phyloP scores from a whole-genome alignment of 2,113 vertebrate genomes.

The Octodon degus region DNA sequence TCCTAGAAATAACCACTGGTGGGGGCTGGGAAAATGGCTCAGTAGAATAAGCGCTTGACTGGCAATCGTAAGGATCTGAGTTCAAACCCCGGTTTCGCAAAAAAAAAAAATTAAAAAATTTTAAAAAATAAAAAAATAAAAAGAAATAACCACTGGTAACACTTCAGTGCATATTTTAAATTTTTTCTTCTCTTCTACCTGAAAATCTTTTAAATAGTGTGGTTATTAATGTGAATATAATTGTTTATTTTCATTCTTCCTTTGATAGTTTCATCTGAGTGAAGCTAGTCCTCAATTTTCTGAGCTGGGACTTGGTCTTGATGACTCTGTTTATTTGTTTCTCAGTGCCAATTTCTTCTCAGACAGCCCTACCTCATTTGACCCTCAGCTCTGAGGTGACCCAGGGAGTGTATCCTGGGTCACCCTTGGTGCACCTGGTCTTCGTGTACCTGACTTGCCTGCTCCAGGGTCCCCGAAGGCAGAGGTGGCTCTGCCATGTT shows the following conservation, averaged over 20 bases:
- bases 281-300: not conserved
- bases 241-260: constrained; percentile 25
- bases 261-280: not conserved
- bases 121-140: no score
- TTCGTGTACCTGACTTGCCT: not conserved
- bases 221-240: not conserved
- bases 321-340: not conserved
- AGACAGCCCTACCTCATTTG: not conserved
- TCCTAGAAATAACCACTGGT: not conserved
- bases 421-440: no score
- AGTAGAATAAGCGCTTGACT: no score
- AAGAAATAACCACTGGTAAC: not conserved
- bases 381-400: not conserved
- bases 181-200: not conserved
- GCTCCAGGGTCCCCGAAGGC: not conserved
- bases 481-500: not conserved
- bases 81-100: no score
- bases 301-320: not conserved
- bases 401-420: fast-evolving
- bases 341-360: not conserved
- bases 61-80: no score
- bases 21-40: no score
- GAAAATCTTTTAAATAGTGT: not conserved
- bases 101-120: no score
- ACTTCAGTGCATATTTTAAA: not conserved